Evolutionary conservation across 2,888 invertebrate genomes (phyloP).

Genomic region (Limnephilus auricula): DNA sequence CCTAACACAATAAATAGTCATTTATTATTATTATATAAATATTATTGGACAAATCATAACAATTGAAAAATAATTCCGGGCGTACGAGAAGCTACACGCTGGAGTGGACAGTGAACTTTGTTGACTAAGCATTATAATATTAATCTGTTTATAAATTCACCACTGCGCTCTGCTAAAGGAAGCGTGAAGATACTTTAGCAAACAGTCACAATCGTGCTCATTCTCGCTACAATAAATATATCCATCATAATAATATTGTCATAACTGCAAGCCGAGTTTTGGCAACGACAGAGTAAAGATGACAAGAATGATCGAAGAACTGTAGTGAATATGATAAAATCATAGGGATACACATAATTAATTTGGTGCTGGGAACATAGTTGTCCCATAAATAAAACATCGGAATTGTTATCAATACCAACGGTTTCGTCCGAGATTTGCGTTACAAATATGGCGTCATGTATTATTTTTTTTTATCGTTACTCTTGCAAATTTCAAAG

Average conservation of each 20-base stretch:
- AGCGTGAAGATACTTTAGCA: neutral
- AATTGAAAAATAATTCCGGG: neutral
- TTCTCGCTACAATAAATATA: conserved; percentile 20
- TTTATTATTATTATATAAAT: too few species aligned
- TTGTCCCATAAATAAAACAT: neutral
- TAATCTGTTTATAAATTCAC: neutral
- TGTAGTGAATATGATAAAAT: neutral
- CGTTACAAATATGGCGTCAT: too few species aligned
- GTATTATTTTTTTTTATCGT: too few species aligned
- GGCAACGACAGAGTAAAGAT: conserved; percentile 27
- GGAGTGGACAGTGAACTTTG: neutral
- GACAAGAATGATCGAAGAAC: neutral
- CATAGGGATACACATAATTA: too few species aligned
- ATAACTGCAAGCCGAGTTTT: conserved; percentile 20
- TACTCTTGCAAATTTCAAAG: neutral
- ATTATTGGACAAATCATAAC: neutral
- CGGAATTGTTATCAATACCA: neutral
- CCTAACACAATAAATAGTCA: too few species aligned
- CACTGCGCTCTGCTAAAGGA: neutral
- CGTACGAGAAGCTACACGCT: neutral
- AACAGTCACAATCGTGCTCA: neutral
- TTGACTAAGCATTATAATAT: neutral
- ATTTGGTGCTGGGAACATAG: too few species aligned
- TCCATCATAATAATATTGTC: conserved; percentile 18
- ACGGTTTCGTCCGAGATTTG: too few species aligned